These are phyloP conservation scores for Dromococcyx pavoninus DNA, from an alignment of 2,797 vertebrate species.

Conservation along the genomic window DNA sequence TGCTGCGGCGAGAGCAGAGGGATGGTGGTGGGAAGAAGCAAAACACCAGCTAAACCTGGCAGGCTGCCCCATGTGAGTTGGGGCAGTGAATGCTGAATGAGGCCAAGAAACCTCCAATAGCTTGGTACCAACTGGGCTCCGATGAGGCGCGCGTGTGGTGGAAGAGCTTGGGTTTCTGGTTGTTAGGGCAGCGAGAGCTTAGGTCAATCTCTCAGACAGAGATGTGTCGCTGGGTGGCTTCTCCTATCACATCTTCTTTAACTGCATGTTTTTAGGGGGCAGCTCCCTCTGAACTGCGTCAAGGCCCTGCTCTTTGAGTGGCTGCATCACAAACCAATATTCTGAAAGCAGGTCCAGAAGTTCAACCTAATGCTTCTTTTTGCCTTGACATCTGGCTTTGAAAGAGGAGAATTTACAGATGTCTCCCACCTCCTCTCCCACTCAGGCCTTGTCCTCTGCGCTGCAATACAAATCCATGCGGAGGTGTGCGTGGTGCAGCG, in stretches of 20 bases:
- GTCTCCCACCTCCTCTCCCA: neutral
- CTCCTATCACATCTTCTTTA: neutral
- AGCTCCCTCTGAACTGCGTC: accelerated
- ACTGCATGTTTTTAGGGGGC: neutral
- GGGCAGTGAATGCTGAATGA: neutral
- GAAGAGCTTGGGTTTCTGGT: neutral
- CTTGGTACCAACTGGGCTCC: neutral
- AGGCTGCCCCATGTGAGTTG: neutral
- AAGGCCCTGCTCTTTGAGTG: neutral
- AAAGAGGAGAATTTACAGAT: neutral
- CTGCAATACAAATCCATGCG: accelerated
- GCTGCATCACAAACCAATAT: neutral
- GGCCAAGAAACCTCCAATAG: neutral
- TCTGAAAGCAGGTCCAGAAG: neutral
- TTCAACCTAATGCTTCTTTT: neutral
- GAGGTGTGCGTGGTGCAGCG: accelerated
- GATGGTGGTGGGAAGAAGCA: neutral
- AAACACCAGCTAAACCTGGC: neutral
- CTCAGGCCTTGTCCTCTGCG: accelerated
- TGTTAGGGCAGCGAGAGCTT: neutral
- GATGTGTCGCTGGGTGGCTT: neutral
- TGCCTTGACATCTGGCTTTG: neutral
- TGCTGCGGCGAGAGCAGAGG: neutral
- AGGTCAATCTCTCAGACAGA: neutral
- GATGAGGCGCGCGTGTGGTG: accelerated